phyloP scores from a whole-genome alignment of 2,888 invertebrate genomes.

The Nomada hirtipes region DNA sequence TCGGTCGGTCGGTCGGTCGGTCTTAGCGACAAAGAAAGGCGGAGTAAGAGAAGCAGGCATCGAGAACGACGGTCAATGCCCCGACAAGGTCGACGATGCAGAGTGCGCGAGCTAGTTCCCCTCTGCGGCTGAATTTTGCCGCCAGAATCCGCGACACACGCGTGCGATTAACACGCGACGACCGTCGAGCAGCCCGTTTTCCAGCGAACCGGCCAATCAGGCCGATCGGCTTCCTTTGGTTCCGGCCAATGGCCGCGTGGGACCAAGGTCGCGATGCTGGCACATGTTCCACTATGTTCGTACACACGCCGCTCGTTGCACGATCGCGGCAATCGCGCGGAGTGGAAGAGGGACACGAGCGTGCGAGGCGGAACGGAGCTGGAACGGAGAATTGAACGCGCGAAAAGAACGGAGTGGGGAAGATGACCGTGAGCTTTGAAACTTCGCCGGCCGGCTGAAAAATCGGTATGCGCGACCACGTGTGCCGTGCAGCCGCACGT shows the following conservation, averaged over 20 bases:
- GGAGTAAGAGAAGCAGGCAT: constrained; percentile 21
- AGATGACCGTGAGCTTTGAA: constrained; percentile 63
- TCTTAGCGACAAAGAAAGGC: constrained; percentile 46
- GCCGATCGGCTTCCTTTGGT: constrained; percentile 72
- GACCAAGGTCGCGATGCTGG: constrained; percentile 80
- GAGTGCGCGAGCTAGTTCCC: constrained; percentile 55
- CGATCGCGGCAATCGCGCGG: constrained; percentile 26
- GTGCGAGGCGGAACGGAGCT: not conserved
- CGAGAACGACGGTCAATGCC: constrained; percentile 80
- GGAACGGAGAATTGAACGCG: constrained; percentile 38
- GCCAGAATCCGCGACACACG: constrained; percentile 32
- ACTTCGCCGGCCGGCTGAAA: constrained; percentile 34
- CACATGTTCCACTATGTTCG: constrained; percentile 66
- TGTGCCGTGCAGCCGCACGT: constrained; percentile 24
- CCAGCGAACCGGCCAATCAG: constrained; percentile 64
- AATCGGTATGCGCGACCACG: constrained; percentile 38
- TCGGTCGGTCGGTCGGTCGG: not conserved
- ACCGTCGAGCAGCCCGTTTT: not conserved
- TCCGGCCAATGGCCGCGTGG: constrained; percentile 82
- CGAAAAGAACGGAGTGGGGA: constrained; percentile 44
- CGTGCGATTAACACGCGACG: constrained; percentile 14
- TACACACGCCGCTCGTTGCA: constrained; percentile 38
- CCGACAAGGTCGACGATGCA: constrained; percentile 81
- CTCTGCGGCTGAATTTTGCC: constrained; percentile 41
- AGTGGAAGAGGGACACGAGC: not conserved